Percentiles rank a stretch among this genome's conserved stretches.
These are phyloP conservation scores for Synanthedon myopaeformis DNA, from an alignment of 2,888 invertebrate genomes.

Conservation along the genomic window DNA sequence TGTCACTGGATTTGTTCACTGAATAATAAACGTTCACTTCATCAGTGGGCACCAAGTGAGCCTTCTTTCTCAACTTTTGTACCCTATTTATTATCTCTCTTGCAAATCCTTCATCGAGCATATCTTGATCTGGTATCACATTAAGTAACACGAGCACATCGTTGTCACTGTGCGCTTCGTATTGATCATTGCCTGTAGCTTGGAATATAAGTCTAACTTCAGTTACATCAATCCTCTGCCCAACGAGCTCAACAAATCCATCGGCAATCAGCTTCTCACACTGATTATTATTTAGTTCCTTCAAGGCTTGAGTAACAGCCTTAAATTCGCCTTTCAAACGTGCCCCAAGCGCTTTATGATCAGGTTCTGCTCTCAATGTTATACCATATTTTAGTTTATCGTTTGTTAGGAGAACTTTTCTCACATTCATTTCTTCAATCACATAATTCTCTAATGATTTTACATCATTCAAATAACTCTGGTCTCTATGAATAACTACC, in stretches of 20 bases:
- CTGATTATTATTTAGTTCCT: slow-evolving; percentile 80
- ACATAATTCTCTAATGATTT: slow-evolving; percentile 86
- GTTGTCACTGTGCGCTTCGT: slow-evolving; percentile 91
- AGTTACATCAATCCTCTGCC: slow-evolving; percentile 80
- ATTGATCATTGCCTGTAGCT: slow-evolving; percentile 76
- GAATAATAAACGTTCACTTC: slow-evolving; percentile 85
- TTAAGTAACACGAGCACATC: slow-evolving; percentile 91
- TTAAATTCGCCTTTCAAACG: slow-evolving; percentile 93
- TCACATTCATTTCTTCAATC: slow-evolving; percentile 92
- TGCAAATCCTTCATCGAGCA: slow-evolving; percentile 95
- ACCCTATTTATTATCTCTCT: slow-evolving; percentile 96
- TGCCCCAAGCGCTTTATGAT: slow-evolving; percentile 91
- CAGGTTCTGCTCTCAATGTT: slow-evolving; percentile 90
- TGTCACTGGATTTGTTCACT: slow-evolving; percentile 70
- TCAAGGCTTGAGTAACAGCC: slow-evolving; percentile 84
- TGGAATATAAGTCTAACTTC: slow-evolving; percentile 89
- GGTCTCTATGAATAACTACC: slow-evolving; percentile 92
- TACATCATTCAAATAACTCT: slow-evolving; percentile 81
- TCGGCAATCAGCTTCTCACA: slow-evolving; percentile 79
- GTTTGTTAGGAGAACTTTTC: slow-evolving; percentile 83
- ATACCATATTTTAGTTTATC: slow-evolving; percentile 96
- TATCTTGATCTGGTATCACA: slow-evolving; percentile 87
- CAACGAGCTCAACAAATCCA: slow-evolving; percentile 79
- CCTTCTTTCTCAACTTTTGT: slow-evolving; percentile 96
- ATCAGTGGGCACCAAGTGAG: slow-evolving; percentile 91